These are phyloP conservation scores for Deilephila elpenor DNA, from an alignment of 2,888 invertebrate species.

Conservation along the genomic window DNA sequence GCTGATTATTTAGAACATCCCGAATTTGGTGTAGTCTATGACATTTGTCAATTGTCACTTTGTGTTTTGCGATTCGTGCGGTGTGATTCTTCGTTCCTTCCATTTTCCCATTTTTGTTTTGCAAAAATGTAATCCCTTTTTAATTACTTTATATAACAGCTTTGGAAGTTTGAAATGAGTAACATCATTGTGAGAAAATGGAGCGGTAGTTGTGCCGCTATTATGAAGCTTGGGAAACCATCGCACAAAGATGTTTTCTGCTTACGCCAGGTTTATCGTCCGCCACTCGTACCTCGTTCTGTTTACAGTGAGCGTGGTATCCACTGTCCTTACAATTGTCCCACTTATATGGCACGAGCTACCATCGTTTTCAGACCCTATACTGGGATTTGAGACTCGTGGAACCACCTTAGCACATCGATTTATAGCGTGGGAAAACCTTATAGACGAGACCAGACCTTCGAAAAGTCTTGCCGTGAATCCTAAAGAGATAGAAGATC, in stretches of 20 bases:
- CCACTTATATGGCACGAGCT: slow-evolving; percentile 71
- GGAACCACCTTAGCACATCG: slow-evolving; percentile 93
- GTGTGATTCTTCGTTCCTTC: slow-evolving; percentile 37
- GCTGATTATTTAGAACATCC: not conserved
- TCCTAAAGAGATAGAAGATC: slow-evolving; percentile 87
- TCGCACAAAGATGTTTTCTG: slow-evolving; percentile 72
- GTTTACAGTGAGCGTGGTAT: slow-evolving; percentile 69
- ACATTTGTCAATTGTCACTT: slow-evolving; percentile 6
- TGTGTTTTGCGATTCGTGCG: not conserved
- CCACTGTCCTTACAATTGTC: slow-evolving; percentile 71
- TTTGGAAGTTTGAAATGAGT: slow-evolving; percentile 54
- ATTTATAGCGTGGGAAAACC: slow-evolving; percentile 93
- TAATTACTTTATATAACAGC: slow-evolving; percentile 36
- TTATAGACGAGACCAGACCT: slow-evolving; percentile 89
- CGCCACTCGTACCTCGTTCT: slow-evolving; percentile 76
- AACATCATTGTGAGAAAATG: slow-evolving; percentile 56
- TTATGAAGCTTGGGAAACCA: slow-evolving; percentile 68
- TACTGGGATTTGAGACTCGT: slow-evolving; percentile 96
- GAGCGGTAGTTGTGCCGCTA: slow-evolving; percentile 50
- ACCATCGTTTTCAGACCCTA: slow-evolving; percentile 94
- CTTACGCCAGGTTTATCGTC: slow-evolving; percentile 80
- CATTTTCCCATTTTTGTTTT: slow-evolving; percentile 46
- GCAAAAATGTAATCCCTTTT: slow-evolving; percentile 56
- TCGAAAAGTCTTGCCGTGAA: slow-evolving; percentile 89
- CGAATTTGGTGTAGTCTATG: not conserved